Base-by-base conservation (phyloP, 2,113 vertebrate genomes). In the Eurystomus gularis region DNA sequence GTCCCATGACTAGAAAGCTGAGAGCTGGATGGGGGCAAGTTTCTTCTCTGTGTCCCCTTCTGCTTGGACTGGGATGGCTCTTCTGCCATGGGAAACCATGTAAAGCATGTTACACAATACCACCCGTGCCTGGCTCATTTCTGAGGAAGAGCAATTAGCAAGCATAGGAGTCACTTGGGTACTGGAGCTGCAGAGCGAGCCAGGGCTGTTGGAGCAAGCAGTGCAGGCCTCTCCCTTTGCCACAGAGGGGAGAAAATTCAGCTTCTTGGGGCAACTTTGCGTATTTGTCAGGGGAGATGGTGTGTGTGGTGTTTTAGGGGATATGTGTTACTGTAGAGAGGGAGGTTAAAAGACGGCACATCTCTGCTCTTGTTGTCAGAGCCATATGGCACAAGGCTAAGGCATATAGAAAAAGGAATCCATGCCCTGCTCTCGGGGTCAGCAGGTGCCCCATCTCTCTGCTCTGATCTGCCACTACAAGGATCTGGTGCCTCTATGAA, bases 81-180 rank as follows among this genome's bases (percentile, higher is more conserved):
- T 76, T 95, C 66, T 93, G 81, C 46, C n/a, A 29, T 25, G 46
- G 66, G 54, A 94, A 77, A 57, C 40, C 9, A 5, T 21, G 33
- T 57, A 65, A 71, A 95, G 40, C 54, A 26, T 33, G n/a, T 75
- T 93, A 42, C n/a, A 16, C 46, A 84, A 75, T 35, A 29, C 12
- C 0, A 0, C 54, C 5, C 2, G 46, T 73, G 64, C 37, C 82
- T 48, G 13, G 42, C 55, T 66, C 28, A 8, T 64, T 66, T 73
- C 58, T 71, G 51, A 81, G 61, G 61, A 94, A 76, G 31, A 83
- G 42, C 54, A 93, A 37, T 62, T 72, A 77, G 75, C 16, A 60
- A 69, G 29, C 49, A 52, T 7, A 44, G 71, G 65, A 90, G 64
- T 88, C 54, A 77, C 62, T 1, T 3, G 7, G 31, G 15, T 58